A percentile compares a stretch with the other conserved stretches of the same genome.
Evolutionary conservation across 2,113 vertebrate genomes (phyloP).

Genomic region (Rhegmatorhina hoffmannsi): DNA sequence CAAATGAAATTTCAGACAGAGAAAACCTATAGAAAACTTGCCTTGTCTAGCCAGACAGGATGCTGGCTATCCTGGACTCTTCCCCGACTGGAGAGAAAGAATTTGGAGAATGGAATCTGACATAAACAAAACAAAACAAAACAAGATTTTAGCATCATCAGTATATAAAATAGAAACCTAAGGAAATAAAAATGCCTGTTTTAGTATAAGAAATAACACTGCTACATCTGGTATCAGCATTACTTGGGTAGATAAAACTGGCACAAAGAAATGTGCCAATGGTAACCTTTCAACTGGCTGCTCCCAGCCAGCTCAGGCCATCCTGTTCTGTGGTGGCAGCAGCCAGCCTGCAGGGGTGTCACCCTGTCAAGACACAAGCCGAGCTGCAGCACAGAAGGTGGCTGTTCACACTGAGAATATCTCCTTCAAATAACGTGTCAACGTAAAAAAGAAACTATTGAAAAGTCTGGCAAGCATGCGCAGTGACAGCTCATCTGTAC

Average conservation of each 20-base stretch:
- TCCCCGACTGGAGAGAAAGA: conserved; percentile 89
- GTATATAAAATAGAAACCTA: background rate
- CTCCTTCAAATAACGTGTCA: background rate
- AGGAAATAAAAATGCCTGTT: background rate
- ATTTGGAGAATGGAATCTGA: conserved; percentile 96
- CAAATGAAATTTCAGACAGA: background rate
- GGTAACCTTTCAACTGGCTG: background rate
- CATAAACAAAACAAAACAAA: conserved; percentile 12
- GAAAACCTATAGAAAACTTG: conserved; percentile 40
- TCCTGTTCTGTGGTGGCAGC: fast-evolving
- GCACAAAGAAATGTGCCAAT: background rate
- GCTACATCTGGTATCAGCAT: background rate
- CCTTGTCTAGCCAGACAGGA: conserved; percentile 87
- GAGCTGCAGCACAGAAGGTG: background rate
- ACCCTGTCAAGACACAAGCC: fast-evolving
- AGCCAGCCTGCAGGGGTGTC: fast-evolving
- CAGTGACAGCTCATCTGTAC: background rate
- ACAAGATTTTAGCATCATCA: background rate
- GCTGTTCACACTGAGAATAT: fast-evolving
- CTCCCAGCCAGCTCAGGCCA: background rate
- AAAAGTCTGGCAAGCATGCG: fast-evolving
- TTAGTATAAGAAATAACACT: background rate
- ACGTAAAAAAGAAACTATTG: background rate
- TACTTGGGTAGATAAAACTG: background rate
- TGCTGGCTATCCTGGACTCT: conserved; percentile 89